Base-by-base conservation (phyloP, 23 tunicate genomes). In the Phallusia fumigata region DNA sequence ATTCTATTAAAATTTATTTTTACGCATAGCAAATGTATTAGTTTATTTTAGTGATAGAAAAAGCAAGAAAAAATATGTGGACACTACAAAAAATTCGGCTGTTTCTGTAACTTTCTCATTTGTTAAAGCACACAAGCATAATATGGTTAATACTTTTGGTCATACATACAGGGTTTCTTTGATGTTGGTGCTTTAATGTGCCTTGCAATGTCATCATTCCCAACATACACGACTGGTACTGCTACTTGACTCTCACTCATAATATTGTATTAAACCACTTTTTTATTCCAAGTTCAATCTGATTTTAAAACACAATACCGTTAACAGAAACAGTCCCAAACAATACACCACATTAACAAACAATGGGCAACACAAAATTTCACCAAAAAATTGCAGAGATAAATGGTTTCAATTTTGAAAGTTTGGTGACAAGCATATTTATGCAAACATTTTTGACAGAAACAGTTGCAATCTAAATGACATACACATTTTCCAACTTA, bases 161-260 rank as follows among this genome's bases (percentile, higher is more conserved):
- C 5, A 40, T 21, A 33, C 53, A 33, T 82, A 50, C 80, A 31
- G 36, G 78, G 74, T 51, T 83, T 84, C 64, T 84, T 89, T n/a
- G 35, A 73, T 35, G 77, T 84, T 13, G 84, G 35, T 33, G 52
- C 53, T 34, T 80, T 84, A 35, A 89, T 84, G 49, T 83, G 88
- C 30, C 52, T 88, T 0, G 45, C 82, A 28, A 89, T 88, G 84
- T 84, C 88, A 73, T 76, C 81, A 79, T 84, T 80, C 12, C 40
- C 73, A 58, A 89, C 80, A 52, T 84, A 87, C 47, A 65, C 73
- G 32, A 89, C 84, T n/a, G 81, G 78, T 21, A 89, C 88, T 22
- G 80, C 19, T 65, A 35, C 69, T 58, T 22, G 15, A 58, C 69
- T 58, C 26, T 58, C 69, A 58, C 28, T 24, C 69, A 58, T 58